These are phyloP conservation scores for Oophaga sylvatica DNA, from an alignment of 2,797 vertebrate genomes.

Conservation along the genomic window DNA sequence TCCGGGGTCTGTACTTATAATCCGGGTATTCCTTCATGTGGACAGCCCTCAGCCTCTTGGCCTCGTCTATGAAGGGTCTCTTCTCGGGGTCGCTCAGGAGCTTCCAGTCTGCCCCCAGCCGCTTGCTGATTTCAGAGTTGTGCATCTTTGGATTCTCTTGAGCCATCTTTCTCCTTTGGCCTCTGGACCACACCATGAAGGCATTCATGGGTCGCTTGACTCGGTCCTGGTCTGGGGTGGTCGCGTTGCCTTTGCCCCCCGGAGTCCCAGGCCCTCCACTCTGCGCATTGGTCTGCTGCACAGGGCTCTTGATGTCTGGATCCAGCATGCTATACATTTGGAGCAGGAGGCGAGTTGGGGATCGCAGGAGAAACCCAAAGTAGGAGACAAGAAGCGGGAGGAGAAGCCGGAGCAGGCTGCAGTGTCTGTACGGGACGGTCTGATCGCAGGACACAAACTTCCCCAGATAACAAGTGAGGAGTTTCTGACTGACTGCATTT, in stretches of 20 bases:
- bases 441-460: conserved; percentile 73
- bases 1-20: conserved; percentile 98
- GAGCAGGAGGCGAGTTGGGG: conserved; percentile 69
- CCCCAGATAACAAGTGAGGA: conserved; percentile 57
- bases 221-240: conserved; percentile 87
- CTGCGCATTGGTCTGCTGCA: conserved; percentile 80
- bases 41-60: conserved; percentile 93
- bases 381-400: no score
- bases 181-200: conserved; percentile 99
- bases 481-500: conserved; percentile 84
- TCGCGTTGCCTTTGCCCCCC: conserved; percentile 72
- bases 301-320: conserved; percentile 89
- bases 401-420: neutral
- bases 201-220: conserved; percentile 99
- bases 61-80: conserved; percentile 97
- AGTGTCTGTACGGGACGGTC: neutral
- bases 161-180: conserved; percentile 96
- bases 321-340: conserved; percentile 97
- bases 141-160: conserved; percentile 99
- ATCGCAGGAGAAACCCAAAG: conserved; percentile 66
- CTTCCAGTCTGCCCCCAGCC: conserved; percentile 97
- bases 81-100: conserved; percentile 96
- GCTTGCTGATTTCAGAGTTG: conserved; percentile 99
- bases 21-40: conserved; percentile 99
- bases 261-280: conserved; percentile 54